Evolutionary conservation across 2,888 invertebrate species (phyloP).

Genomic region (Rotaria magnacalcarata): DNA sequence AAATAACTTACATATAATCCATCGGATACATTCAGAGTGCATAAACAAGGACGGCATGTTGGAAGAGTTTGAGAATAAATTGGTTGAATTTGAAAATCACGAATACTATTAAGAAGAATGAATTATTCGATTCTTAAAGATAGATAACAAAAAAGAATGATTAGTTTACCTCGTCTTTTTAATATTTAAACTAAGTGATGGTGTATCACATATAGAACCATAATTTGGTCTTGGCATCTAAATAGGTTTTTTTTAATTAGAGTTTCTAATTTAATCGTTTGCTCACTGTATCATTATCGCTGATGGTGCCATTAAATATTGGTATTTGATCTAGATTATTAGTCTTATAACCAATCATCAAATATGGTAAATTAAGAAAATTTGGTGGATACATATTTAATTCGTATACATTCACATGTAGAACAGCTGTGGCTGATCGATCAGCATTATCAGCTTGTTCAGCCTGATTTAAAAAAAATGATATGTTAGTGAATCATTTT

Average conservation of each 20-base stretch:
- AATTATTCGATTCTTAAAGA: neutral
- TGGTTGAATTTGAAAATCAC: conserved; percentile 19
- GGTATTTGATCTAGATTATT: neutral
- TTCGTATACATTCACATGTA: conserved; percentile 2
- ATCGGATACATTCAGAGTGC: neutral
- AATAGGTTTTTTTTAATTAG: too few relatives aligned
- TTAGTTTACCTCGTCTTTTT: neutral
- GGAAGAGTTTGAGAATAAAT: neutral
- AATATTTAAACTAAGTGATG: neutral
- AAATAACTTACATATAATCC: conserved; percentile 1
- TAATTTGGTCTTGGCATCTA: neutral
- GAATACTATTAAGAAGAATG: neutral
- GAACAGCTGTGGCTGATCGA: neutral
- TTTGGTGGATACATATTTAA: neutral
- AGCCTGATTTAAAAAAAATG: neutral
- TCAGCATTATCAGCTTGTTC: neutral
- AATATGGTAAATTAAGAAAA: neutral
- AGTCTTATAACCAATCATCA: neutral
- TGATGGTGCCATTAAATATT: neutral
- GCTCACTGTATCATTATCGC: neutral
- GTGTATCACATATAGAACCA: neutral
- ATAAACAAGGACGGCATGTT: neutral
- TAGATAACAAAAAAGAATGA: neutral
- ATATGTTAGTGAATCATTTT: too few relatives aligned
- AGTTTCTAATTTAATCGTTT: neutral